These are phyloP conservation scores for Buathra laborator DNA, from an alignment of 2,888 invertebrate species.

Conservation along the genomic window DNA sequence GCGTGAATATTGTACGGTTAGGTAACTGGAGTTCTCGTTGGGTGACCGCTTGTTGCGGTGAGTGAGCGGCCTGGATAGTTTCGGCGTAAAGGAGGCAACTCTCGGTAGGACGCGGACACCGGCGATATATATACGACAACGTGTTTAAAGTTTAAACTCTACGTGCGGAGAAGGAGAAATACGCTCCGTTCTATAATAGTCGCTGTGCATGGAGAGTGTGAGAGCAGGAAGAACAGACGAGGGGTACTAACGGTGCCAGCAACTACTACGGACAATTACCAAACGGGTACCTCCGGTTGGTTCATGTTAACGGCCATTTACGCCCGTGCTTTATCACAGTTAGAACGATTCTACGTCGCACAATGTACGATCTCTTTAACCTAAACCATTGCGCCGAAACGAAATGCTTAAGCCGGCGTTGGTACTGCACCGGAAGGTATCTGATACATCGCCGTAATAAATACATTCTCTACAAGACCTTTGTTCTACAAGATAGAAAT, in stretches of 20 bases:
- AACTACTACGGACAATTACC: constrained; percentile 73
- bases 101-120: not conserved
- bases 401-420: not conserved
- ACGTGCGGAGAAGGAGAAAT: not conserved
- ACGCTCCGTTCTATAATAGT: not conserved
- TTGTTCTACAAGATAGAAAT: no score
- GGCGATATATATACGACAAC: constrained; percentile 2
- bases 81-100: not conserved
- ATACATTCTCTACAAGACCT: not conserved
- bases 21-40: not conserved
- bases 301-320: constrained; percentile 52
- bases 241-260: constrained; percentile 55
- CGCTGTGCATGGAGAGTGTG: constrained; percentile 10
- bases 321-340: constrained; percentile 39
- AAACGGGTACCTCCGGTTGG: constrained; percentile 63
- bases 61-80: constrained; percentile 9
- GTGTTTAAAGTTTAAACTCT: constrained; percentile 6
- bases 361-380: not conserved
- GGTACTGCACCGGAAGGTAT: not conserved
- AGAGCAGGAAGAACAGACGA: constrained; percentile 29
- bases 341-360: constrained; percentile 1
- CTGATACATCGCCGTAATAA: not conserved
- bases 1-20: not conserved
- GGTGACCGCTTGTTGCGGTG: constrained; percentile 9
- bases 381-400: not conserved